Base-by-base conservation (phyloP, 2,888 invertebrate species). In the Ennomos fuscantarius region DNA sequence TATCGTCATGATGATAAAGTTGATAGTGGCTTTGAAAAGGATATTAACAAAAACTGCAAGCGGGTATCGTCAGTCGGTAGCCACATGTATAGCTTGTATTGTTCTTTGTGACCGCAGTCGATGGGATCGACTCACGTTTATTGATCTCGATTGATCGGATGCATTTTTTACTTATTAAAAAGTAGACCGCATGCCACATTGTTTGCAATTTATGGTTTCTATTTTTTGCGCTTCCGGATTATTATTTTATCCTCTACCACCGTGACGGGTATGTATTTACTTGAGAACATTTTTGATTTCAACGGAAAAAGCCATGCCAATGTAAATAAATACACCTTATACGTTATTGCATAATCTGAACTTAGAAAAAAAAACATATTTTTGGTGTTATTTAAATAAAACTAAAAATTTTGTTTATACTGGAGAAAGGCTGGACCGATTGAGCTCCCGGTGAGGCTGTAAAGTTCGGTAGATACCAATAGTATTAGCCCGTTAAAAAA, bases 1-100 rank as follows among this genome's bases (percentile, higher is more conserved):
- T 79, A 74, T 24, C 0, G 0, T 0, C 0, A 24, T 9, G 0
- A 0, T 0, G 53, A 6, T 82, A 81, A 50, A 66, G 75, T 68
- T 65, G 41, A 77, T 48, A 69, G 45, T 79, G 1, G 56, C 5
- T 62, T 73, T 65, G 15, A 34, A 8, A 40, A 11, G 13, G 37
- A 10, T 11, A 24, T 32, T 49, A 35, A 53, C 60, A 76, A 79
- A 76, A 78, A 77, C 63, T 56, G 60, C 52, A 58, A 70, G 66
- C 75, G 72, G 71, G 74, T 72, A 76, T 80, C 79, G 84, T 74
- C 89, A 82, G 86, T 83, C 89, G 87, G 87, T 88, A 84, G 90
- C 91, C 90, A 89, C 88, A 90, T 92, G 91, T 87, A 85, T 76
- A 72, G 73, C 68, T 76, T 73, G 78, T 76, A 87, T 87, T 89